Base-by-base conservation (phyloP, 2,797 vertebrate species). In the Erpetoichthys calabaricus region DNA sequence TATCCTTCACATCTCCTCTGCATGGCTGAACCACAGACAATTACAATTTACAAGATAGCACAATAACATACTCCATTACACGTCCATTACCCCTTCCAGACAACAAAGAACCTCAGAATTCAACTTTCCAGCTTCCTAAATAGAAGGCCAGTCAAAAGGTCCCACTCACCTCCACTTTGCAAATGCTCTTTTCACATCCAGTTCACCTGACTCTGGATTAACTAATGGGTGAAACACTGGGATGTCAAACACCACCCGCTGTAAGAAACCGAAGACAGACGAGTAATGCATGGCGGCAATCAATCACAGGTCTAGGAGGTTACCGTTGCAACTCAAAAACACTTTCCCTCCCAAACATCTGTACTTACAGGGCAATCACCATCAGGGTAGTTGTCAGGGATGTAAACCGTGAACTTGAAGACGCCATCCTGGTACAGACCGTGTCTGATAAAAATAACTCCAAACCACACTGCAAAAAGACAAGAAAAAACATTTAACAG, bases 341-440 rank as follows among this genome's bases (percentile, higher is more conserved):
- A 4, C 25, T 7, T 4, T 6, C 5, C 41, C 7, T 45, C 9
- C 3, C 2, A 45, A 2, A 62, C 3, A 25, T 25, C 25, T 25
- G 25, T 57, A 88, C 96, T 94, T 74, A 99, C 96, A 6, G 95
- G 96, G 70, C 92, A 97, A 56, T 97, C 94, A 56, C 94, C 96
- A 66, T 99, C 96, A 1, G 96, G 96, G 69, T 98, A 98, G 80
- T 99, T 98, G 74, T 98, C 96, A 63, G 96, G 96, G 75, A 99
- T 99, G 79, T 98, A 97, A 63, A 99, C 92, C 0, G 95, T 97
- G 79, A 99, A 99, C 73, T 98, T 99, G 78, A 98, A 98, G 55
- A 99, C 96, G 1, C 94, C 95, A 52, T 98, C 96, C 73, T 98
- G 94, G 78, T 99, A 99, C 49, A 98, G 85, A 61, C 96, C 94